A percentile compares a stretch with the other conserved stretches of the same genome.
These are phyloP conservation scores for Manis javanica DNA, from an alignment of 2,797 vertebrate species.

Conservation along the genomic window DNA sequence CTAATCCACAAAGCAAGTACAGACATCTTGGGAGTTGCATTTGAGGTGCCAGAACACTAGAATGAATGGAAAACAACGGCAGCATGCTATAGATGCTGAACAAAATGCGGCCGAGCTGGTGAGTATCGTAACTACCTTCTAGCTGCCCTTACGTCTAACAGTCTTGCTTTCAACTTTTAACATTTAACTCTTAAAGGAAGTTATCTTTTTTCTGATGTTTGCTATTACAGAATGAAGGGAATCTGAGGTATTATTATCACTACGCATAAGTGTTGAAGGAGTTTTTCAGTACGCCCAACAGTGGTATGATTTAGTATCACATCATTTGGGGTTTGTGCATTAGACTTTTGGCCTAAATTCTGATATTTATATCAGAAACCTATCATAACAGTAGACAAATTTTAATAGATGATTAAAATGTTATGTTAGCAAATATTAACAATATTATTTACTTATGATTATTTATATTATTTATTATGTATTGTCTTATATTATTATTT, in stretches of 20 bases:
- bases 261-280: not conserved
- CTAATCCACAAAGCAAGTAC: not conserved
- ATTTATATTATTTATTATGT: not conserved
- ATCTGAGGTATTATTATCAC: not conserved
- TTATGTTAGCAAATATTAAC: not conserved
- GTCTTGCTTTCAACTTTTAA: not conserved
- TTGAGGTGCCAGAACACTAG: not conserved
- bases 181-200: not conserved
- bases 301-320: not conserved
- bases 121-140: not conserved
- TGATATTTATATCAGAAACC: not conserved
- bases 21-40: not conserved
- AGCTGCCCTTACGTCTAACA: not conserved
- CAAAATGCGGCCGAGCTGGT: constrained; percentile 10
- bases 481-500: not conserved
- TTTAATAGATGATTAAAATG: constrained; percentile 1
- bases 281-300: not conserved
- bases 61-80: constrained; percentile 18
- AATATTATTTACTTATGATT: not conserved
- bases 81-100: not conserved
- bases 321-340: not conserved
- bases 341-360: not conserved
- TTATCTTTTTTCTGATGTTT: not conserved
- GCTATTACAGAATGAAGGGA: not conserved
- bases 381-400: not conserved